Conservation (phyloP, 1,140 invertebrate genomes). For the Globodera rostochiensis region DNA sequence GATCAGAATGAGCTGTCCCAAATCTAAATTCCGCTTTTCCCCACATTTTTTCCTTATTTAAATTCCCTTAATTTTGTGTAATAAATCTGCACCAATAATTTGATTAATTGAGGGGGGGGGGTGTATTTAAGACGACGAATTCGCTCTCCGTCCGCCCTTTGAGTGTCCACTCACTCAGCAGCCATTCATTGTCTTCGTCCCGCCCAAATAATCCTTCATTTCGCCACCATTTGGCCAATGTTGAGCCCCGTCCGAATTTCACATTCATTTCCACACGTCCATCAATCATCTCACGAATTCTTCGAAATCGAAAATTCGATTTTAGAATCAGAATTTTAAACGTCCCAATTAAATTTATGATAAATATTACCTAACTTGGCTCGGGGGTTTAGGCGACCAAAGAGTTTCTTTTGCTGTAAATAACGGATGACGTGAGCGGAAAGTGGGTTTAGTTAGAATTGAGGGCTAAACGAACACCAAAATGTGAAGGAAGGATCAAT, state of each 20-base stretch:
- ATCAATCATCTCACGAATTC: no score
- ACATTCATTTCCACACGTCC: background rate
- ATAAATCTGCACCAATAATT: slow-evolving; percentile 7
- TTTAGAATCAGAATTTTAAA: no score
- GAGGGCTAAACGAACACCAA: background rate
- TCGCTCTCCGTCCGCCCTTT: background rate
- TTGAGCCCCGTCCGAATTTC: background rate
- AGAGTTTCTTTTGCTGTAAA: no score
- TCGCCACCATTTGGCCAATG: slow-evolving; percentile 8
- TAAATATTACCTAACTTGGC: no score
- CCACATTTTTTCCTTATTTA: background rate
- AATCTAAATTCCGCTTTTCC: no score
- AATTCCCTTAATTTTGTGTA: background rate
- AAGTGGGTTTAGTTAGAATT: background rate
- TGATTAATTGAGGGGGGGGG: background rate
- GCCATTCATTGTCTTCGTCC: slow-evolving; percentile 4
- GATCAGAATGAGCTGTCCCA: no score
- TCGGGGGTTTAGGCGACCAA: no score
- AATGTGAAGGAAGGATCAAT: background rate
- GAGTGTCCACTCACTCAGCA: background rate
- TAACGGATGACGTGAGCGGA: no score
- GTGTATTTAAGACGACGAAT: no score
- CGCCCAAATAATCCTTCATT: slow-evolving; percentile 9
- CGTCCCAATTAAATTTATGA: no score
- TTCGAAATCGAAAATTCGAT: no score